Base-by-base conservation (phyloP, 2,888 invertebrate species). In the Leptopterna dolabrata region DNA sequence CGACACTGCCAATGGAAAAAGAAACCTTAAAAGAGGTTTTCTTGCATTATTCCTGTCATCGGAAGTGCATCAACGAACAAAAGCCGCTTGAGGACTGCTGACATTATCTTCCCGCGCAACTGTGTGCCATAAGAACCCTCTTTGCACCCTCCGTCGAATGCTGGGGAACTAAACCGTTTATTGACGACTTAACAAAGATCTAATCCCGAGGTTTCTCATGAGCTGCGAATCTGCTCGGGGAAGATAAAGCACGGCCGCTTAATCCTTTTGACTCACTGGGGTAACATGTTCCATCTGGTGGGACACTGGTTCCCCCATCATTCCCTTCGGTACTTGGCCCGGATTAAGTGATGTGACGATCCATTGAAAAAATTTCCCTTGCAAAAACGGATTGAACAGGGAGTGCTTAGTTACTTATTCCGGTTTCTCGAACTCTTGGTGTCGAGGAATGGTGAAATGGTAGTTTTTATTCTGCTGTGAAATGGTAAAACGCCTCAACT, bases 151-250 rank as follows among this genome's bases (percentile, higher is more conserved):
- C 78, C 45, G 45, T 16, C 14, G 45, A 78, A 78, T 19, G 43
- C 45, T 11, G 45, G 45, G 78, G 27, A 43, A 76, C 43, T 43
- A 78, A 78, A 45, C 78, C 45, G 63, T 78, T 78, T 45, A 78
- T 78, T 78, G 78, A 45, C 45, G 78, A 78, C 78, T 45, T 36
- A 78, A 78, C 78, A 78, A 78, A 78, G 78, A 78, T 78, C 45
- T 78, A 78, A 78, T 78, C 78, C 78, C 24, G 27, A 3, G n/a
- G 43, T 16, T 78, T 78, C 78, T 78, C 78, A 45, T 45, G 14
- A 78, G 45, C 27, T 45, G 43, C 78, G 19, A 45, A 78, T 78
- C 78, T 78, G 78, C 24, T 14, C 1, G 78, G 19, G 29, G 45
- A 45, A 45, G 78, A 78, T 78, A 78, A 78, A 78, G 78, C 78